Percentiles rank a stretch among this genome's conserved stretches.
Conservation (phyloP, 1,140 invertebrate genomes). For the Camponotus floridanus region DNA sequence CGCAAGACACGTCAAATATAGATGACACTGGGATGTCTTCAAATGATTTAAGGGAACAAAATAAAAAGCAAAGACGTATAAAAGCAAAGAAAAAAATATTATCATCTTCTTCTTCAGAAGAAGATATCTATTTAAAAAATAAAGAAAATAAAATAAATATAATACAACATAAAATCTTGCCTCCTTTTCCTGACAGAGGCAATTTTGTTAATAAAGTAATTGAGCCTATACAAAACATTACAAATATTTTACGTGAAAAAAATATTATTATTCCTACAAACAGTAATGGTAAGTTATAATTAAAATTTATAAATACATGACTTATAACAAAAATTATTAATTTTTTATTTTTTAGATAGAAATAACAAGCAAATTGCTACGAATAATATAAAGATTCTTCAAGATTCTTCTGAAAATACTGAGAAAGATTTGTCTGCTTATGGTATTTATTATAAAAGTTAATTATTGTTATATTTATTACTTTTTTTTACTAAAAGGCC, state of each 20-base stretch:
- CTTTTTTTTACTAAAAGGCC: too few relatives aligned
- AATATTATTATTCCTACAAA: not conserved
- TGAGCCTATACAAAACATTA: not conserved
- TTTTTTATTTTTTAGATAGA: too few relatives aligned
- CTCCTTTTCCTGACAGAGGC: not conserved
- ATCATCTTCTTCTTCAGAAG: not conserved
- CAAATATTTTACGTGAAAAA: not conserved
- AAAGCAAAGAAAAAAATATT: not conserved
- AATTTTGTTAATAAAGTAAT: not conserved
- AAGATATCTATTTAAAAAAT: not conserved
- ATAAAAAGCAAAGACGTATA: not conserved
- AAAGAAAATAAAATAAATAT: not conserved
- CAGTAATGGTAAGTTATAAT: not conserved
- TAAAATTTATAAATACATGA: not conserved
- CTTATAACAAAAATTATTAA: too few relatives aligned
- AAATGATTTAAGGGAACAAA: not conserved
- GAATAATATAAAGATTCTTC: too few relatives aligned
- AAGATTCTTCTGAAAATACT: too few relatives aligned
- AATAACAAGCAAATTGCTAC: too few relatives aligned
- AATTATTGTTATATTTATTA: too few relatives aligned
- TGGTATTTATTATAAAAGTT: not conserved
- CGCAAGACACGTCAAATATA: conserved; percentile 2
- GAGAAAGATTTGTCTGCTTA: not conserved
- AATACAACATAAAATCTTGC: not conserved
- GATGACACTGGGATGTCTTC: not conserved